Evolutionary conservation across 2,113 vertebrate genomes (phyloP).

Genomic region (Lepisosteus osseus): DNA sequence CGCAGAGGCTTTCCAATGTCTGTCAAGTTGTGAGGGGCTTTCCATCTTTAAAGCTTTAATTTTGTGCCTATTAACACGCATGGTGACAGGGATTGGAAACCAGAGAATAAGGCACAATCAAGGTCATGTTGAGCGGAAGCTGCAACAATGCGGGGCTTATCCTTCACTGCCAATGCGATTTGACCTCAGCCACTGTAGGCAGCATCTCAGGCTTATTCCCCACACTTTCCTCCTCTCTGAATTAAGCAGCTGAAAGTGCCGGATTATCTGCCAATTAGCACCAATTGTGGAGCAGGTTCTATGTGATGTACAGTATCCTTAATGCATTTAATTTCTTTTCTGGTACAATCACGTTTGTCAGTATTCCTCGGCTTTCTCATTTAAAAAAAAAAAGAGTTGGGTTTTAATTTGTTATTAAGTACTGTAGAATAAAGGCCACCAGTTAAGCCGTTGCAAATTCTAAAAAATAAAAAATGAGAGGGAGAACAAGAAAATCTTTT

Average conservation of each 20-base stretch:
- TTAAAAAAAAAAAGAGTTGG: constrained; percentile 70
- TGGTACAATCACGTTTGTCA: constrained; percentile 66
- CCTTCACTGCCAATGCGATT: constrained; percentile 55
- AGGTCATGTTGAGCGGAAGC: constrained; percentile 66
- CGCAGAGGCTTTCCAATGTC: neutral
- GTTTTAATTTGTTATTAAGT: constrained; percentile 72
- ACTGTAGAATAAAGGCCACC: constrained; percentile 62
- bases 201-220: constrained; percentile 51
- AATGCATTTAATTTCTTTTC: constrained; percentile 64
- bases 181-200: constrained; percentile 55
- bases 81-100: constrained; percentile 43
- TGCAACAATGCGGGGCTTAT: constrained; percentile 67
- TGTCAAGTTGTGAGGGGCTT: constrained; percentile 44
- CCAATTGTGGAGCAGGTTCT: constrained; percentile 70
- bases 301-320: constrained; percentile 68
- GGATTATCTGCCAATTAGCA: constrained; percentile 79
- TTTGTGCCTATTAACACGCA: constrained; percentile 57
- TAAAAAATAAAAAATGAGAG: constrained; percentile 28
- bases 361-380: constrained; percentile 63
- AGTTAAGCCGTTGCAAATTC: constrained; percentile 57
- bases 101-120: constrained; percentile 60
- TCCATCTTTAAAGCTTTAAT: constrained; percentile 49
- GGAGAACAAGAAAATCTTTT: constrained; percentile 69
- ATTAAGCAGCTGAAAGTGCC: constrained; percentile 58
- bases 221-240: constrained; percentile 43